Base-by-base conservation (phyloP, 2,888 invertebrate species). In the Drosophila sordidula region DNA sequence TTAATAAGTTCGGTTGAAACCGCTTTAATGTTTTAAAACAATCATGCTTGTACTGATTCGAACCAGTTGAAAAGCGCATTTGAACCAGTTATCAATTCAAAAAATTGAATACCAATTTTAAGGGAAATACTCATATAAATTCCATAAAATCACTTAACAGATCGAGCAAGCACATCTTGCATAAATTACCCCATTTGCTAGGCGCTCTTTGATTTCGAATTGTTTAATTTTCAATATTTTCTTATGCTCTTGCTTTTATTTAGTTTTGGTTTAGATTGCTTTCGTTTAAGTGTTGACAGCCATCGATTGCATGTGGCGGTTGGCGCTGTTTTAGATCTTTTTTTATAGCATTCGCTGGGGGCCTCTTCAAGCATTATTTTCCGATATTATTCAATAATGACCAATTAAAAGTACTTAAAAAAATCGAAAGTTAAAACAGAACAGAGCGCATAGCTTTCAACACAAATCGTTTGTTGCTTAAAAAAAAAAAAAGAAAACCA, bases 361-460 rank as follows among this genome's bases (percentile, higher is more conserved):
- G 58, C 46, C 39, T 51, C 46, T 47, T 73, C 34, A 65, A 83
- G 87, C 78, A 75, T 83, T 82, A 50, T 64, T 44, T 72, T 22
- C 66, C 64, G 70, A 70, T 86, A 49, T 56, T 66, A 47, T 64
- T 80, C 72, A 66, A 45, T 67, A 84, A 87, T 73, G 63, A 50
- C 81, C 80, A 81, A 66, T 80, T 80, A 58, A 81, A 74, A 85
- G 42, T 78, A 82, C 75, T 70, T 65, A 78, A 74, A 56, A 72
- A 59, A 78, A 63, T 61, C 45, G 63, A 34, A 78, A 63, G 75
- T 47, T 75, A 64, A 85, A 88, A 85, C 59, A 78, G 83, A 87
- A 87, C 66, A 67, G 55, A 70, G 66, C 80, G 67, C 77, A 80
- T 68, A 72, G 89, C 89, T 79, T 88, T 82, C 80, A 85, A 70